These are phyloP conservation scores for Cotesia typhae DNA, from an alignment of 1,140 invertebrate genomes.

Conservation along the genomic window DNA sequence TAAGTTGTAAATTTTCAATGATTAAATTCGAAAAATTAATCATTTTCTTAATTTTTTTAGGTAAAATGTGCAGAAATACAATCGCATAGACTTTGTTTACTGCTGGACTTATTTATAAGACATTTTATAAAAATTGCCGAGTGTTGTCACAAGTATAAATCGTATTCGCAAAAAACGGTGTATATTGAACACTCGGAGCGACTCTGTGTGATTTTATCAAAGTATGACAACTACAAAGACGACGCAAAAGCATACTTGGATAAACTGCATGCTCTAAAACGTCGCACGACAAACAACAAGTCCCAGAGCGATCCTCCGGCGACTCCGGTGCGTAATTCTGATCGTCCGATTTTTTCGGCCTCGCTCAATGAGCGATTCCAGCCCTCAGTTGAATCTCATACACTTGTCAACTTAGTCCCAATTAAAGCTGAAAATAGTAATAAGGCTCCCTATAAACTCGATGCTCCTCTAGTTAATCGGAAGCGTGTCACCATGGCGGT, in stretches of 20 bases:
- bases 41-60: conserved; percentile 40
- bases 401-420: neutral
- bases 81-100: conserved; percentile 60
- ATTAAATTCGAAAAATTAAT: conserved; percentile 15
- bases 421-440: conserved; percentile 8
- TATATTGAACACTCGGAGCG: conserved; percentile 76
- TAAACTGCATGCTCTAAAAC: conserved; percentile 57
- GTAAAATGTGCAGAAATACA: conserved; percentile 53
- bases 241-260: conserved; percentile 65
- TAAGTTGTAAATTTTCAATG: conserved; percentile 38
- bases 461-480: neutral
- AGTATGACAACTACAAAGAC: conserved; percentile 64
- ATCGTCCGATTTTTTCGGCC: conserved; percentile 45
- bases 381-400: conserved; percentile 11
- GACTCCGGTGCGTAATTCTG: conserved; percentile 51
- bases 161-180: conserved; percentile 69
- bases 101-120: conserved; percentile 75
- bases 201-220: conserved; percentile 71
- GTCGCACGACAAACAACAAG: conserved; percentile 45
- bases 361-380: conserved; percentile 47
- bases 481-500: conserved; percentile 25
- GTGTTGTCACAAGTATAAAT: conserved; percentile 69
- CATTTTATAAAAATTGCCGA: conserved; percentile 76
- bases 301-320: conserved; percentile 40
- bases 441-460: neutral